A percentile compares a stretch with the other conserved stretches of the same genome.
phyloP scores from a whole-genome alignment of 2,888 invertebrate species.

The Spodoptera exigua region DNA sequence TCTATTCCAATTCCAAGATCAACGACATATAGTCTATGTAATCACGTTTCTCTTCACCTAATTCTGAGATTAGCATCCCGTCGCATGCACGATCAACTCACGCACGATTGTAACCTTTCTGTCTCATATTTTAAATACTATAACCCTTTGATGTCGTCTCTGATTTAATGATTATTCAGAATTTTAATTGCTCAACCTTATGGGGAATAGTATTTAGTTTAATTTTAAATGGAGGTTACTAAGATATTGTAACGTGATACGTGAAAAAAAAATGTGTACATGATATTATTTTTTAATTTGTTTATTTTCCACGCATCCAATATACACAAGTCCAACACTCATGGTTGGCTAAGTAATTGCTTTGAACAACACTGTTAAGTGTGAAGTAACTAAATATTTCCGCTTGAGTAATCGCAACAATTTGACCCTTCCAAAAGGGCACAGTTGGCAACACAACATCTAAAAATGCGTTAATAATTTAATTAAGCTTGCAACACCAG shows the following conservation, averaged over 20 bases:
- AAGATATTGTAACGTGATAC: no score
- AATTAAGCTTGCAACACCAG: slow-evolving; percentile 10
- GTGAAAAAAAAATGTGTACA: no score
- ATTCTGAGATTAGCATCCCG: slow-evolving; percentile 6
- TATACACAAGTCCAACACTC: no score
- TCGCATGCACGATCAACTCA: slow-evolving; percentile 30
- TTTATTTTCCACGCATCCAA: no score
- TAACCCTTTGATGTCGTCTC: neutral
- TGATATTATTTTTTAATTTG: no score
- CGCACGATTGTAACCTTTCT: slow-evolving; percentile 47
- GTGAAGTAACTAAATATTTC: neutral
- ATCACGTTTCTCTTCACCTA: slow-evolving; percentile 11
- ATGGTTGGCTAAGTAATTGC: no score
- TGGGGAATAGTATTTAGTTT: slow-evolving; percentile 4
- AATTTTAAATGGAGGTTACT: neutral
- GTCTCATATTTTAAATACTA: slow-evolving; percentile 23
- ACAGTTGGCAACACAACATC: slow-evolving; percentile 12
- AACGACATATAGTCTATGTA: neutral
- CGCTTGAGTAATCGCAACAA: neutral
- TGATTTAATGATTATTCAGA: slow-evolving; percentile 23
- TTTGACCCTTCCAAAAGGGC: slow-evolving; percentile 10
- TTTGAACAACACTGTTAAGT: no score
- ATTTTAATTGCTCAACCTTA: slow-evolving; percentile 6
- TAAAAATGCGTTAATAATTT: slow-evolving; percentile 17
- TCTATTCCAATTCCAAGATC: neutral